phyloP scores from a whole-genome alignment of 2,797 vertebrate species.

The Lepilemur septentrionalis region DNA sequence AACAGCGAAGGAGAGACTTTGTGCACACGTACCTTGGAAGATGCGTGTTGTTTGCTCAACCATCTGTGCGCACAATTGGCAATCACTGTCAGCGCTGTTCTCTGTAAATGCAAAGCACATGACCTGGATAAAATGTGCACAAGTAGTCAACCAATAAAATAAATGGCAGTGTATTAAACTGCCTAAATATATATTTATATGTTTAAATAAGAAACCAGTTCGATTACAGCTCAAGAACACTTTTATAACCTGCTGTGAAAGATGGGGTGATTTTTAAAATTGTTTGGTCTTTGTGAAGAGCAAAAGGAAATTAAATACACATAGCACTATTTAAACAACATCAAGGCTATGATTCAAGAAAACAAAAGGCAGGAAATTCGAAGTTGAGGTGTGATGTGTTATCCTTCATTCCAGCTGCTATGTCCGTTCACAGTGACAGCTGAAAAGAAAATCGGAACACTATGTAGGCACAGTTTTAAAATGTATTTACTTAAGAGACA shows the following conservation, averaged over 20 bases:
- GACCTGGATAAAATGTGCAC: constrained; percentile 6
- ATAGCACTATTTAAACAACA: constrained; percentile 74
- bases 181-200: constrained; percentile 62
- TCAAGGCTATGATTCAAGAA: constrained; percentile 52
- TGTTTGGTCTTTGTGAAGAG: constrained; percentile 65
- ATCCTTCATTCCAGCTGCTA: constrained; percentile 70
- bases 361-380: constrained; percentile 80
- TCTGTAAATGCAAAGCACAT: constrained; percentile 55
- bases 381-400: constrained; percentile 67
- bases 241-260: constrained; percentile 59
- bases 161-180: constrained; percentile 55
- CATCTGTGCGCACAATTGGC: constrained; percentile 47
- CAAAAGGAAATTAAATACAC: constrained; percentile 73
- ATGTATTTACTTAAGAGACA: constrained; percentile 76
- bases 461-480: constrained; percentile 42
- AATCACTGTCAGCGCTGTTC: not conserved
- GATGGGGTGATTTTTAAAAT: constrained; percentile 40
- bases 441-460: constrained; percentile 46
- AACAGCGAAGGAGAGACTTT: not conserved
- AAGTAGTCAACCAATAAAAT: constrained; percentile 49
- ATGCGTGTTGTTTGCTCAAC: not conserved
- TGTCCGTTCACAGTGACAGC: constrained; percentile 56
- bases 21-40: not conserved
- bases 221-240: constrained; percentile 59
- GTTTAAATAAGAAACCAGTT: constrained; percentile 64